Percentiles rank a stretch among this genome's conserved stretches.
Conservation (phyloP, 2,797 vertebrate species). For the Pampus argenteus region DNA sequence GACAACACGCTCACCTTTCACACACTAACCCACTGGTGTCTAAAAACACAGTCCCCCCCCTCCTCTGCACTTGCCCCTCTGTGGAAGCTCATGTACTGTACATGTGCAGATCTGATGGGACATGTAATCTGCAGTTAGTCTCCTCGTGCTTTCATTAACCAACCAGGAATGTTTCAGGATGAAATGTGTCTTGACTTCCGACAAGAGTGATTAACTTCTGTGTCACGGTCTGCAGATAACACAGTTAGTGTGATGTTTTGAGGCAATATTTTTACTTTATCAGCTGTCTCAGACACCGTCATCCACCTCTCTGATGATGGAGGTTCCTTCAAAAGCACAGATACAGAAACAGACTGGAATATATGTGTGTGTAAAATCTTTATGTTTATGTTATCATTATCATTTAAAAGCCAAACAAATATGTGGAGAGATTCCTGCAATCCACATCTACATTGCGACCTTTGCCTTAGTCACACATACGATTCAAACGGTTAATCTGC, state of each 20-base stretch:
- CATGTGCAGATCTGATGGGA: constrained; percentile 54
- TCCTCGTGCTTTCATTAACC: constrained; percentile 9
- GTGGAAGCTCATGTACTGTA: constrained; percentile 51
- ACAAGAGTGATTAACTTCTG: not conserved
- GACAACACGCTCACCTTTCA: constrained; percentile 77
- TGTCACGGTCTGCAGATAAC: constrained; percentile 4
- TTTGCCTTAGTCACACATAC: not conserved
- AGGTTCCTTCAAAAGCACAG: not conserved
- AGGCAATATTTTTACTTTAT: constrained; percentile 11
- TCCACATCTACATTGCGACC: constrained; percentile 1
- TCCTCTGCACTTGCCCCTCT: not conserved
- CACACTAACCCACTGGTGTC: constrained; percentile 78
- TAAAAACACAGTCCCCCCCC: constrained; percentile 21
- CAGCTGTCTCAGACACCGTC: not conserved
- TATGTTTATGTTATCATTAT: not conserved
- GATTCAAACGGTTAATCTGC: not conserved
- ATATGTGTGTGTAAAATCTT: not conserved
- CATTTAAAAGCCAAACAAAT: not conserved
- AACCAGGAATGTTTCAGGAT: constrained; percentile 18
- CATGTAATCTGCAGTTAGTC: constrained; percentile 31
- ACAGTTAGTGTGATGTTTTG: not conserved
- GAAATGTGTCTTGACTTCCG: not conserved
- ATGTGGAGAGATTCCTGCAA: not conserved
- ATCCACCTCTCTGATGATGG: not conserved
- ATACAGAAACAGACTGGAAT: not conserved